Base-by-base conservation (phyloP, 2,797 vertebrate species). In the Acrossocheilus fasciatus region DNA sequence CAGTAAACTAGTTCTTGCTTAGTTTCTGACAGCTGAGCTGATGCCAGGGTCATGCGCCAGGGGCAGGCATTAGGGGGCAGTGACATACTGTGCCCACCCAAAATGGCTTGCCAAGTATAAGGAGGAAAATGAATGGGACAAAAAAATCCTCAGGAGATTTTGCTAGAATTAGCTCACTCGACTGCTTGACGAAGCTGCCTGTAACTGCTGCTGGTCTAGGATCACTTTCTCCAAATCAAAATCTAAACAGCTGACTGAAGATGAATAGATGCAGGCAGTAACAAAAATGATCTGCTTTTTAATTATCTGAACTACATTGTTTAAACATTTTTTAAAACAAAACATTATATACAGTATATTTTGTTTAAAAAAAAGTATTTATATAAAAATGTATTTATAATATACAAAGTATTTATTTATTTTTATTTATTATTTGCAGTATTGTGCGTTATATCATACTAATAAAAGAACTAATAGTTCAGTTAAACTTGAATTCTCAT, bases 1-100 rank as follows among this genome's bases (percentile, higher is more conserved):
- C 5, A 45, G 70, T 45, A 83, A 50, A 76, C 43, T 4, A 39
- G 20, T n/a, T 77, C 34, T 81, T 50, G 79, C 79, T 23, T 68
- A 9, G 11, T 52, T 81, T 81, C 26, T 81, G 43, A 47, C 26
- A 62, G 78, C 59, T 81, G 57, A 43, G 10, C 43, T 8, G 41
- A 68, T 30, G 78, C n/a, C 62, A 81, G n/a, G 15, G 78, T 64
- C 59, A 47, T 34, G 78, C 14, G 39, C 78, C 57, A 47, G 3
- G 26, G 17, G 62, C 1, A 0, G 43, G 79, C 79, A 69, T 81
- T 69, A 68, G 62, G 43, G 64, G 79, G 54, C 39, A 78, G 54
- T 78, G 76, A 62, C 23, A 26, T 26, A 11, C 54, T 62, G 36
- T 26, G 54, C 54, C 36, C 54, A 78, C 36, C 20, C 6, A 78